Evolutionary conservation across 1,140 invertebrate genomes (phyloP).

Genomic region (Drosophila miranda): DNA sequence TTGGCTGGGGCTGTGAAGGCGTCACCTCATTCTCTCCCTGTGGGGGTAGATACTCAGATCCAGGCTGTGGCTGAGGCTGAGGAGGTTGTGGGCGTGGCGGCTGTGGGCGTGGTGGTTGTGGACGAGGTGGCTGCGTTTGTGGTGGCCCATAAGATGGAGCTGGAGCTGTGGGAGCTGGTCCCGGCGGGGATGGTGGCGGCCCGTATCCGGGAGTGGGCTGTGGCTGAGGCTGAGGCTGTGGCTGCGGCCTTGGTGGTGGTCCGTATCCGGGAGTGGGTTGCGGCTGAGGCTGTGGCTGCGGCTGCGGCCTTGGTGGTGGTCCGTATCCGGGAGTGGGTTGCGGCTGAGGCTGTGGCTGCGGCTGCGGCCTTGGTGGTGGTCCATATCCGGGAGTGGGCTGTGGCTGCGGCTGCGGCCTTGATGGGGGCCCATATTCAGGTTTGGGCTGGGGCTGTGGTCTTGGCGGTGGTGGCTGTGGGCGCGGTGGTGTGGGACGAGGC

Average conservation of each 20-base stretch:
- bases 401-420: conserved; percentile 13
- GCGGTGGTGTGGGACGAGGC: conserved; percentile 34
- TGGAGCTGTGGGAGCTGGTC: neutral
- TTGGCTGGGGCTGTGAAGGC: conserved; percentile 46
- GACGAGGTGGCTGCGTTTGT: conserved; percentile 40
- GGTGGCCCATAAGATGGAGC: conserved; percentile 39
- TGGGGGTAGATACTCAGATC: conserved; percentile 58
- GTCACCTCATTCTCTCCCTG: conserved; percentile 50
- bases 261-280: conserved; percentile 14
- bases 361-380: conserved; percentile 22
- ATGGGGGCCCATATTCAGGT: conserved; percentile 23
- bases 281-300: neutral
- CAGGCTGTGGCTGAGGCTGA: conserved; percentile 36
- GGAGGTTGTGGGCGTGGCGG: conserved; percentile 34
- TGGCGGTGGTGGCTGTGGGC: conserved; percentile 29
- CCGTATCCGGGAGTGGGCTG: conserved; percentile 8
- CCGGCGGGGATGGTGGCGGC: conserved; percentile 12
- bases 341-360: neutral
- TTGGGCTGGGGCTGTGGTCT: conserved; percentile 24
- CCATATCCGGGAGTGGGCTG: conserved; percentile 17
- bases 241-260: conserved; percentile 14
- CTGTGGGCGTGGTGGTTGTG: conserved; percentile 40
- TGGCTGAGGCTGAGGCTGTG: no score
- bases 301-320: conserved; percentile 14
- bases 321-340: conserved; percentile 14